Base-by-base conservation (phyloP, 2,888 invertebrate genomes). In the Chalcosyrphus nemorum region DNA sequence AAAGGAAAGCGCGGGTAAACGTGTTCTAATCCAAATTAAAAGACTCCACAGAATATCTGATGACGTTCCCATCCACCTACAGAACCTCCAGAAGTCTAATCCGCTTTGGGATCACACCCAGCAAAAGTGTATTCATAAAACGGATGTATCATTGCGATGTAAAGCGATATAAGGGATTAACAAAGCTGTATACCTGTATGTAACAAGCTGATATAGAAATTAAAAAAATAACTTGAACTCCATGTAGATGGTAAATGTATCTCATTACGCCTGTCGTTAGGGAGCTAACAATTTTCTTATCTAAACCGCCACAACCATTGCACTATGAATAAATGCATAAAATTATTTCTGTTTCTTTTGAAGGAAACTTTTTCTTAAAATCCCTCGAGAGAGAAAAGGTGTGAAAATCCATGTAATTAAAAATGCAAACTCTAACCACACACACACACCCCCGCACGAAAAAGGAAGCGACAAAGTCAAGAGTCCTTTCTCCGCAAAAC, bases 361-460 rank as follows among this genome's bases (percentile, higher is more conserved):
- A 29, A 61, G 32, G 21, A 21, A 38, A 21, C 13, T 52, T 35
- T 61, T 43, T 29, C 17, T 6, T 35, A 5, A 4, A 24, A 13
- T 13, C 21, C 13, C 45, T 35, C 9, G 19, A 11, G 50, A 11
- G 4, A 4, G 24, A 29, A 11, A 59, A 54, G 68, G 81, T 76
- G 81, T 70, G 52, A 71, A 76, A 81, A 70, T 59, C 70, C 70
- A 63, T 76, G 81, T 76, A 81, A 81, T 81, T 81, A 81, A 81
- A 81, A 81, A 81, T 81, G 81, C 81, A 81, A 81, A 81, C 81
- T n/a, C n/a, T 75, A 81, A 81, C 75, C 81, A 57, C 56, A 21
- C 32, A 43, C 59, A 65, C 24, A 43, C 32, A 13, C 21, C 54
- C n/a, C 0, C 13, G 13, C 19, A 0, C 19, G 9, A 1, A 2